Percentiles rank a stretch among this genome's conserved stretches.
phyloP scores from a whole-genome alignment of 2,888 invertebrate species.

The Epinotia nisella region DNA sequence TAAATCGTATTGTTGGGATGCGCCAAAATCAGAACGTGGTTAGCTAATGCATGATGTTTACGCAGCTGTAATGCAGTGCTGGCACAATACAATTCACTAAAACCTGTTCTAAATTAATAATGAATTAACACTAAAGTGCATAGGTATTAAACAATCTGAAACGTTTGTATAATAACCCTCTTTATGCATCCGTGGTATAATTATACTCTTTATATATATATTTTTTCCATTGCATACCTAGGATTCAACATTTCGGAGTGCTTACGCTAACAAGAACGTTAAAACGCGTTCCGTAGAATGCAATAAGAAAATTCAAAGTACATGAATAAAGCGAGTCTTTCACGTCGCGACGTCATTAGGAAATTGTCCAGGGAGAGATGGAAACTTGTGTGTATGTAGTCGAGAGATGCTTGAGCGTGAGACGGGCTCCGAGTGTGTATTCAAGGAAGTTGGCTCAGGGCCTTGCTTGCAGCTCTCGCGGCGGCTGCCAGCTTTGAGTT shows the following conservation, averaged over 20 bases:
- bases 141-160: background rate
- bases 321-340: conserved; percentile 25
- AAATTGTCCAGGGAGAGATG: conserved; percentile 46
- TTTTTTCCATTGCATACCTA: background rate
- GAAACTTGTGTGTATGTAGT: conserved; percentile 41
- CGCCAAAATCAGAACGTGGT: conserved; percentile 7
- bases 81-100: conserved; percentile 6
- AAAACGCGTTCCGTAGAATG: conserved; percentile 3
- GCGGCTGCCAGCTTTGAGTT: conserved; percentile 45
- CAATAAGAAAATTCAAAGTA: conserved; percentile 31
- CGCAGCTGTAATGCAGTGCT: conserved; percentile 6
- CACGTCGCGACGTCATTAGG: conserved; percentile 54
- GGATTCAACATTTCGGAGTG: conserved; percentile 1
- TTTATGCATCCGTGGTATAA: conserved; percentile 14
- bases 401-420: conserved; percentile 48
- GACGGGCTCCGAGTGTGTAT: conserved; percentile 54
- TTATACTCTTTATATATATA: background rate
- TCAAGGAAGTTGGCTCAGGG: conserved; percentile 52
- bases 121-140: conserved; percentile 8
- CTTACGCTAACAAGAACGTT: conserved; percentile 8
- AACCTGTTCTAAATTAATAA: conserved; percentile 9
- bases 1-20: conserved; percentile 14
- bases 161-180: conserved; percentile 1
- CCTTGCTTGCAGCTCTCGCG: conserved; percentile 39
- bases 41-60: conserved; percentile 11